Conservation (phyloP, 2,797 vertebrate species). For the Glyptemys insculpta region DNA sequence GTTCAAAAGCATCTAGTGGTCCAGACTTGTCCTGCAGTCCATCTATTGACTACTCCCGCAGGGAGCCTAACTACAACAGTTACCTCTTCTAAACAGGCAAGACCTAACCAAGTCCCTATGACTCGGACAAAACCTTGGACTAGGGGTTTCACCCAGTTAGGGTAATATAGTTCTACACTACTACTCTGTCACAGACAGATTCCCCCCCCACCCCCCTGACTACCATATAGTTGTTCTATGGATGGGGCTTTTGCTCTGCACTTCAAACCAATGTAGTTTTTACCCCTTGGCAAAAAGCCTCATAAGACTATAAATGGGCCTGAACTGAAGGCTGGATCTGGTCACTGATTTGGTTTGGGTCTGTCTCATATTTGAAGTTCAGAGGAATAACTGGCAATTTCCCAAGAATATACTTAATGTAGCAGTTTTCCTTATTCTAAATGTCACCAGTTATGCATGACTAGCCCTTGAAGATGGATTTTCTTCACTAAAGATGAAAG, state of each 20-base stretch:
- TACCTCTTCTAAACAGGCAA: not conserved
- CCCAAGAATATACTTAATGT: not conserved
- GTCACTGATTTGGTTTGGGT: not conserved
- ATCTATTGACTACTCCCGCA: not conserved
- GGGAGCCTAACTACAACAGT: not conserved
- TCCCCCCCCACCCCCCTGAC: too few relatives aligned
- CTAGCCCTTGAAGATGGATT: not conserved
- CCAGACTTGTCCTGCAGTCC: too few relatives aligned
- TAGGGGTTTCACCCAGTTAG: not conserved
- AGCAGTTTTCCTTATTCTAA: not conserved
- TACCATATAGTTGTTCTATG: not conserved
- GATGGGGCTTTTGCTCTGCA: not conserved
- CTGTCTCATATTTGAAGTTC: not conserved
- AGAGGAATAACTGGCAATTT: not conserved
- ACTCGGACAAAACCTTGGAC: not conserved
- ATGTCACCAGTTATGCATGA: not conserved
- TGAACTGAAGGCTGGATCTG: not conserved
- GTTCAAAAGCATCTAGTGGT: too few relatives aligned
- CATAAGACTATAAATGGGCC: not conserved
- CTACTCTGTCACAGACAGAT: not conserved
- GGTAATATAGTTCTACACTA: not conserved
- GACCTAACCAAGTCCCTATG: not conserved
- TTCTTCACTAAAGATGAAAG: not conserved
- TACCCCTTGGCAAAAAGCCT: not conserved
- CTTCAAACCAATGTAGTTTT: not conserved